Conservation (phyloP, 2,113 vertebrate genomes). For the Sitta europaea region DNA sequence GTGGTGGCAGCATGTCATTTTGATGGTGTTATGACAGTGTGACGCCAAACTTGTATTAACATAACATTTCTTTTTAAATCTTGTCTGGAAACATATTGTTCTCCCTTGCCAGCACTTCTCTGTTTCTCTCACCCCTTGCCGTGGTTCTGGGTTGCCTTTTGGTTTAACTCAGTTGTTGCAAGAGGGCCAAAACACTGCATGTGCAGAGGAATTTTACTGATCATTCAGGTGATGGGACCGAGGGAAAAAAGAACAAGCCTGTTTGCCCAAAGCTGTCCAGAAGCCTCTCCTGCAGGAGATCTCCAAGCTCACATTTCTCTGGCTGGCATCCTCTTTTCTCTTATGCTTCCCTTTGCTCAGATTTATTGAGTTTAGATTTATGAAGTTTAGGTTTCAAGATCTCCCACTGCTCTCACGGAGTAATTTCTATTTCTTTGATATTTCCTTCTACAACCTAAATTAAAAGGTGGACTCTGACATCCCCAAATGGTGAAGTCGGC, state of each 20-base stretch:
- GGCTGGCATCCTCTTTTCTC: neutral
- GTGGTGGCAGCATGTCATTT: constrained; percentile 57
- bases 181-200: fast-evolving
- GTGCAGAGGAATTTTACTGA: neutral
- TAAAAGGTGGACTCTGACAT: neutral
- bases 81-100: constrained; percentile 60
- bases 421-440: neutral
- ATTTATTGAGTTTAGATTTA: neutral
- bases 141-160: neutral
- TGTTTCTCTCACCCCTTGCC: constrained; percentile 28
- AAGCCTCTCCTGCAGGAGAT: neutral
- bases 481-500: neutral
- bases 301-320: neutral
- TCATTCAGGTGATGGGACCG: neutral
- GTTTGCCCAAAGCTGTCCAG: neutral
- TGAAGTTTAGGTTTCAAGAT: neutral
- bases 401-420: fast-evolving
- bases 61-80: constrained; percentile 37
- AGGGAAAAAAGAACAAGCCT: neutral
- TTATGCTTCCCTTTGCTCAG: neutral
- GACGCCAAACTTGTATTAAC: constrained; percentile 57
- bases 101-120: constrained; percentile 9
- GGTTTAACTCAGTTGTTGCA: neutral
- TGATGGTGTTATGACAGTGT: constrained; percentile 63
- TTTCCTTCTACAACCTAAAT: neutral